A percentile compares a stretch with the other conserved stretches of the same genome.
Conservation (phyloP, 2,797 vertebrate genomes). For the Acipenser transmontanus region DNA sequence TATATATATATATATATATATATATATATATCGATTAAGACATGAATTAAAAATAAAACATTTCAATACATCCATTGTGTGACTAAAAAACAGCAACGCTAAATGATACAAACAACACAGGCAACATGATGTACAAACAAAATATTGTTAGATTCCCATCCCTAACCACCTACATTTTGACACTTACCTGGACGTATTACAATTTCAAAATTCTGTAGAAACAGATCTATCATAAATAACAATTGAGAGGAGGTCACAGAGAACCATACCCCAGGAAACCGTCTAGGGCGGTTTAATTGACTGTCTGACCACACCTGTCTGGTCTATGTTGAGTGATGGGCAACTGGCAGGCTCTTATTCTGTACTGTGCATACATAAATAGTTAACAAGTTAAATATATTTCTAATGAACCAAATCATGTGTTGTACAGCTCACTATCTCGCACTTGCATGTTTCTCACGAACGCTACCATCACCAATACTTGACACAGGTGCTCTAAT, state of each 20-base stretch:
- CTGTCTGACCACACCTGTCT: not conserved
- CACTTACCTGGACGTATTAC: not conserved
- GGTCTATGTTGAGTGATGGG: not conserved
- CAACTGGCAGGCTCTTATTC: not conserved
- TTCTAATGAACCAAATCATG: not conserved
- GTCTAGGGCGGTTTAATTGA: not conserved
- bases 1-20: no score
- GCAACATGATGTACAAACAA: not conserved
- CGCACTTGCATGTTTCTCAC: no score
- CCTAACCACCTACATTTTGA: not conserved
- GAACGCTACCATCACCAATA: no score
- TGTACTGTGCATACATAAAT: no score
- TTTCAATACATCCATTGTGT: no score
- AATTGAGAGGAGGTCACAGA: not conserved
- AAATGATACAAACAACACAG: not conserved
- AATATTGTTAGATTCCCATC: not conserved
- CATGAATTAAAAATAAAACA: no score
- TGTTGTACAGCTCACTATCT: not conserved
- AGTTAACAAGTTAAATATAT: not conserved
- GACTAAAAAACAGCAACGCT: no score
- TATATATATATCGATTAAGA: no score
- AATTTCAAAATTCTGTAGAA: not conserved
- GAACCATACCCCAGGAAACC: not conserved
- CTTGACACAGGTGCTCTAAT: conserved; percentile 52
- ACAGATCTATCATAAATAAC: not conserved